Conservation (phyloP, 2,113 vertebrate genomes). For the Ammodytes marinus region DNA sequence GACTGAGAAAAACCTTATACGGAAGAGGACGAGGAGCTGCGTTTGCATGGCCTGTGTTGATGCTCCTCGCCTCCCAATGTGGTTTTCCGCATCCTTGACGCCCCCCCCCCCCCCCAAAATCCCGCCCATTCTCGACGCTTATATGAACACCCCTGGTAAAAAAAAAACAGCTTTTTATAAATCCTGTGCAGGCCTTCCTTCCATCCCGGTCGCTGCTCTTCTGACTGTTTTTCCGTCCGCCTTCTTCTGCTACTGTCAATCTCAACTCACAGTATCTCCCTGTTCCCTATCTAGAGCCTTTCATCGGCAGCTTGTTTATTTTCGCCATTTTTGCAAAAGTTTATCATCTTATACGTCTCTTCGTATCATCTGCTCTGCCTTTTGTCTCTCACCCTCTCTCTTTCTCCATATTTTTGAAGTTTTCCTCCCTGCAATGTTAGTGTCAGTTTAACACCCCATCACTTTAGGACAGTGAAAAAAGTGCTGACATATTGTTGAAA, state of each 20-base stretch:
- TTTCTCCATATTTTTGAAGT: constrained; percentile 9
- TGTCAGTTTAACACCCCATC: constrained; percentile 31
- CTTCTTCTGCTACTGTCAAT: constrained; percentile 11
- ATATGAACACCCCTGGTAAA: constrained; percentile 1
- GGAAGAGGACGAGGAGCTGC: constrained; percentile 57
- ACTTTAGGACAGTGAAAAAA: constrained; percentile 18
- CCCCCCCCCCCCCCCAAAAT: too few relatives aligned
- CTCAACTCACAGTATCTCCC: constrained; percentile 3
- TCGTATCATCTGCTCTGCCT: constrained; percentile 23
- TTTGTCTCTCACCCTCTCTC: constrained; percentile 35
- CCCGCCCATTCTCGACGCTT: not conserved
- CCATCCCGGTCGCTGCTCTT: constrained; percentile 10
- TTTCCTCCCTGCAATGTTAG: constrained; percentile 1
- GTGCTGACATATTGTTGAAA: constrained; percentile 37
- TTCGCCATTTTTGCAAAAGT: not conserved
- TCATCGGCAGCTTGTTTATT: constrained; percentile 4
- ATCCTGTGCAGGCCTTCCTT: constrained; percentile 10
- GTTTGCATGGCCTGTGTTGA: constrained; percentile 81
- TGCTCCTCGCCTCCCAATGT: constrained; percentile 58
- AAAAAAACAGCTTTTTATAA: not conserved
- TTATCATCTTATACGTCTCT: constrained; percentile 6
- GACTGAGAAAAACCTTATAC: constrained; percentile 24
- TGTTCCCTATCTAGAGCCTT: not conserved
- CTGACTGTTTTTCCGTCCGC: constrained; percentile 29
- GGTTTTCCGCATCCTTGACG: constrained; percentile 44